These are phyloP conservation scores for Neodiprion virginianus DNA, from an alignment of 1,140 invertebrate species.

Conservation along the genomic window DNA sequence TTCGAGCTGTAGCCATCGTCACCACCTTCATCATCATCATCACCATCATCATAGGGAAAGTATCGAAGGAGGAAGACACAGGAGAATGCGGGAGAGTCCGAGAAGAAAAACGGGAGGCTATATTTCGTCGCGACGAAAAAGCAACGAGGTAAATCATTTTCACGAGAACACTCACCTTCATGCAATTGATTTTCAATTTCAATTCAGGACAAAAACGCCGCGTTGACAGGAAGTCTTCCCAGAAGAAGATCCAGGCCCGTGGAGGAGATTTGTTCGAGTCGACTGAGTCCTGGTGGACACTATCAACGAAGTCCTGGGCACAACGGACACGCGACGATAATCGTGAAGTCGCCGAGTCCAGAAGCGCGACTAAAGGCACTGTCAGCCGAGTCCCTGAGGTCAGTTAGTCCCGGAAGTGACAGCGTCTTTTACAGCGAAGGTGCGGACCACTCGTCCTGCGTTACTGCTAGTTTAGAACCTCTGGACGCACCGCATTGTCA, in stretches of 20 bases:
- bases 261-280: constrained; percentile 55
- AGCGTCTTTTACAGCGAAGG: constrained; percentile 88
- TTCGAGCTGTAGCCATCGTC: constrained; percentile 67
- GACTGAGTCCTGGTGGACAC: constrained; percentile 50
- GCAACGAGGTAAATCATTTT: constrained; percentile 49
- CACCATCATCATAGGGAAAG: constrained; percentile 50
- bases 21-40: constrained; percentile 54
- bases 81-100: constrained; percentile 70
- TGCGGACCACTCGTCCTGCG: constrained; percentile 58
- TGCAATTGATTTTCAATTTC: neutral
- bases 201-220: constrained; percentile 62
- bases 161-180: neutral
- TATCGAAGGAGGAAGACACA: constrained; percentile 62
- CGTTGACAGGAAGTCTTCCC: constrained; percentile 70
- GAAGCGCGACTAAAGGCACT: constrained; percentile 75
- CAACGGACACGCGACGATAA: constrained; percentile 46
- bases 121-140: constrained; percentile 48
- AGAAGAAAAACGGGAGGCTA: constrained; percentile 68
- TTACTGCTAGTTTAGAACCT: constrained; percentile 28
- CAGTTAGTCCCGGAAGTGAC: constrained; percentile 85
- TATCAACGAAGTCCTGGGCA: constrained; percentile 53
- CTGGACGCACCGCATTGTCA: constrained; percentile 68
- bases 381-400: constrained; percentile 82
- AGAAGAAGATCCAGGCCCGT: constrained; percentile 69
- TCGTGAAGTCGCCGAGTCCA: constrained; percentile 58